A percentile compares a stretch with the other conserved stretches of the same genome.
Evolutionary conservation across 2,113 vertebrate genomes (phyloP).

Genomic region (Toxostoma redivivum): DNA sequence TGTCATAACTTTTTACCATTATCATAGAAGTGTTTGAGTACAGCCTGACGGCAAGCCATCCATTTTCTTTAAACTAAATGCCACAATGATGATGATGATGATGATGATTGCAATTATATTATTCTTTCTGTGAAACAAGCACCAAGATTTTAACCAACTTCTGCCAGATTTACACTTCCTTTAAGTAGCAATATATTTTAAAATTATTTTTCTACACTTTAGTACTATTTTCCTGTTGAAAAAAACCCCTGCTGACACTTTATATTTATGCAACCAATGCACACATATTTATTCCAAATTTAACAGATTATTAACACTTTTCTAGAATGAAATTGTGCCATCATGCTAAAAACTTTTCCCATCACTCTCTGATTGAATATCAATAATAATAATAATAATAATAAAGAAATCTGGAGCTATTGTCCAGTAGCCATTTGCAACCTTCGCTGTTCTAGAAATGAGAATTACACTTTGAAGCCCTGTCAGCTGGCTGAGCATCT

Average conservation of each 20-base stretch:
- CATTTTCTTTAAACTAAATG: not conserved
- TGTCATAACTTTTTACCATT: conserved; percentile 45
- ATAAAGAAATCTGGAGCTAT: not conserved
- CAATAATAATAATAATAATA: not conserved
- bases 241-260: not conserved
- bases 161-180: not conserved
- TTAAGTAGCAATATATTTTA: not conserved
- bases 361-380: not conserved
- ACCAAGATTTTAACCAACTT: not conserved
- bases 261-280: not conserved
- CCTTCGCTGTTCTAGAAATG: not conserved
- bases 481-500: not conserved
- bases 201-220: not conserved
- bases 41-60: conserved; percentile 5
- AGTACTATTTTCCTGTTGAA: not conserved
- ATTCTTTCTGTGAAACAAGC: not conserved
- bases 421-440: not conserved
- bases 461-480: not conserved
- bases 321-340: not conserved
- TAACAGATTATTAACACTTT: not conserved
- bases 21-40: not conserved
- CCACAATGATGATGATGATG: not conserved
- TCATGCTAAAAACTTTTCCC: not conserved
- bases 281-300: not conserved
- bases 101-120: not conserved